Conservation (phyloP, 2,888 invertebrate genomes). For the Coenonympha arcania region DNA sequence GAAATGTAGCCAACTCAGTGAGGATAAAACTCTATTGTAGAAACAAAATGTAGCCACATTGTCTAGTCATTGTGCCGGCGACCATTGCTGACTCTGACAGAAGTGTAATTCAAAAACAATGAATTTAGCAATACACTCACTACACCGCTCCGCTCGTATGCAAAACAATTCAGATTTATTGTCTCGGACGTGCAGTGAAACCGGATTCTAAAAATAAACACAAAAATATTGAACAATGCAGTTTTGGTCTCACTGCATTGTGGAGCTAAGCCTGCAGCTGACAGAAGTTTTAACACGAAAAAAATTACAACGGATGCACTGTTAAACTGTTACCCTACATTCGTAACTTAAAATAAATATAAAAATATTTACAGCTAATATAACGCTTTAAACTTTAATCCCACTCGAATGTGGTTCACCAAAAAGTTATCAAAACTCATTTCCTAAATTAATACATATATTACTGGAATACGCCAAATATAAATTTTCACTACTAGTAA, state of each 20-base stretch:
- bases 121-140: background rate
- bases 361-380: too few species aligned
- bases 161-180: constrained; percentile 10
- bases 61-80: background rate
- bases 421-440: too few species aligned
- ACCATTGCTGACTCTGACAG: constrained; percentile 5
- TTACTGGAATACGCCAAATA: too few species aligned
- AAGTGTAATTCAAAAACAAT: constrained; percentile 9
- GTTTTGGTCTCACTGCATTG: background rate
- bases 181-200: background rate
- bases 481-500: too few species aligned
- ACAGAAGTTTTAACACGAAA: background rate
- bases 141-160: too few species aligned
- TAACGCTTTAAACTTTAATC: too few species aligned
- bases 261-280: background rate
- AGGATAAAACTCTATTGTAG: background rate
- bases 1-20: too few species aligned
- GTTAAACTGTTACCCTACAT: background rate
- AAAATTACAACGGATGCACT: background rate
- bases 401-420: too few species aligned
- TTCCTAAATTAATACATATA: too few species aligned
- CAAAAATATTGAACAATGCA: constrained; percentile 1
- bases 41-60: background rate
- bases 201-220: background rate
- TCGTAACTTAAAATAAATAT: too few species aligned